phyloP scores from a whole-genome alignment of 2,797 vertebrate genomes.

The Sebastes cheni region DNA sequence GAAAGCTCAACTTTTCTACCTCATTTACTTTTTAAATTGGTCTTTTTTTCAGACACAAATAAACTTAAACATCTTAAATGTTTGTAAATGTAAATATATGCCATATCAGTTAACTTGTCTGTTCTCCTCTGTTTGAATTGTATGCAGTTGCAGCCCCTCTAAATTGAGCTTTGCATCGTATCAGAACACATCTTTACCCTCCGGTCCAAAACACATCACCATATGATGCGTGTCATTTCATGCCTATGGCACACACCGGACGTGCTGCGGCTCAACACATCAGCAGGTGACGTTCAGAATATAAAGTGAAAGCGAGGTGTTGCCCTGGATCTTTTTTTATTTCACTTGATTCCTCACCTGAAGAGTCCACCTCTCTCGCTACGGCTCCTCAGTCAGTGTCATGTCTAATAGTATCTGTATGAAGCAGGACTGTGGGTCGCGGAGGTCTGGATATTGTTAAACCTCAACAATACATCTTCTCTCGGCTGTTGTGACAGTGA shows the following conservation, averaged over 20 bases:
- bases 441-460: not conserved
- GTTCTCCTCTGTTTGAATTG: not conserved
- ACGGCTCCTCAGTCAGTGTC: not conserved
- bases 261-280: not conserved
- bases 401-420: conserved; percentile 13
- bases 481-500: not conserved
- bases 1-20: not conserved
- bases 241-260: not conserved
- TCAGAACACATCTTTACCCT: not conserved
- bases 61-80: no score
- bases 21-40: not conserved
- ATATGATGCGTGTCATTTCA: not conserved
- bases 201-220: not conserved
- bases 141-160: not conserved
- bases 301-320: not conserved
- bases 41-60: no score
- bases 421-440: not conserved
- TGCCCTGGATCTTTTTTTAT: not conserved
- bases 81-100: no score
- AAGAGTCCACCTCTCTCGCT: not conserved
- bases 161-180: not conserved
- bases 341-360: conserved; percentile 1
- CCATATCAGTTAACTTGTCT: no score
- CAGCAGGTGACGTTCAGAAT: not conserved
- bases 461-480: not conserved